These are phyloP conservation scores for Tokudaia tokunoshimensis DNA, from an alignment of 2,797 vertebrate species.

Conservation along the genomic window DNA sequence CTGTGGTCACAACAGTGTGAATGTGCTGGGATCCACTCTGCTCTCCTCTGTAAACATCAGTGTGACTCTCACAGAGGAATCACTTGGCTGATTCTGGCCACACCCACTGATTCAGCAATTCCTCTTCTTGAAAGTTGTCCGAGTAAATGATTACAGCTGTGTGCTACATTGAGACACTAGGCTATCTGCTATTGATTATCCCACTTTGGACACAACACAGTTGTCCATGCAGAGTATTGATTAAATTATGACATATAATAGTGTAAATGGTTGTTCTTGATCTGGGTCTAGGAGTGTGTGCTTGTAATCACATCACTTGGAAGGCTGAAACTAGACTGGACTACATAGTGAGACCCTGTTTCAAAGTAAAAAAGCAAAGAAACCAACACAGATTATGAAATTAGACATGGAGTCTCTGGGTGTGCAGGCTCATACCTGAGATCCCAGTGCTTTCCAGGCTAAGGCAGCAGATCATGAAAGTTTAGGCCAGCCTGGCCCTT, in stretches of 20 bases:
- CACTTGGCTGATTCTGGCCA: background rate
- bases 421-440: background rate
- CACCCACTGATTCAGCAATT: conserved; percentile 39
- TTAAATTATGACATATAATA: conserved; percentile 9
- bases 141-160: conserved; percentile 1
- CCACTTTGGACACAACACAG: background rate
- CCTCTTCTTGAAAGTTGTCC: conserved; percentile 42
- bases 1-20: conserved; percentile 60
- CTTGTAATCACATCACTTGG: background rate
- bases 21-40: conserved; percentile 2
- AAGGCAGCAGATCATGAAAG: background rate
- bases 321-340: background rate
- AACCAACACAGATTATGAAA: background rate
- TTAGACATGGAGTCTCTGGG: background rate
- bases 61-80: background rate
- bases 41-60: background rate
- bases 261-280: background rate
- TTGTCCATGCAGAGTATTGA: background rate
- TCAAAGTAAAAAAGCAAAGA: background rate
- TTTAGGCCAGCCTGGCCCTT: background rate
- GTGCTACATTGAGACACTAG: background rate
- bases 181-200: background rate
- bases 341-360: background rate
- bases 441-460: background rate
- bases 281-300: background rate